Evolutionary conservation across 2,797 vertebrate species (phyloP).

Genomic region (Melanotaenia nigrans): DNA sequence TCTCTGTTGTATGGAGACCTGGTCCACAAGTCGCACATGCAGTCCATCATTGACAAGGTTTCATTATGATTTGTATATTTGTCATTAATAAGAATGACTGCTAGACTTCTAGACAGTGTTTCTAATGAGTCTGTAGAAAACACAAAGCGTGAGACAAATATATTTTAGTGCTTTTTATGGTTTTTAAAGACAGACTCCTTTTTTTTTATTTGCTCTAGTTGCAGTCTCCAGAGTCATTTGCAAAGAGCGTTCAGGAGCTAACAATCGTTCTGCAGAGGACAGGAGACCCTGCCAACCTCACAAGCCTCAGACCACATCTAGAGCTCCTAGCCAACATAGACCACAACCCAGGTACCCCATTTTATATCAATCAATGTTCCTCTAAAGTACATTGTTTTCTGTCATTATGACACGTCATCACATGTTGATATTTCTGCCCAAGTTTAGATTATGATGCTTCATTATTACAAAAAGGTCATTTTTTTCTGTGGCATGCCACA

Average conservation of each 20-base stretch:
- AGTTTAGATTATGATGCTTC: not conserved
- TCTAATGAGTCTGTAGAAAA: not conserved
- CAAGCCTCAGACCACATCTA: conserved; percentile 90
- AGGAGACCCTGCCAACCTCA: conserved; percentile 94
- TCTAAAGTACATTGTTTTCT: not conserved
- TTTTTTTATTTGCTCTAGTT: conserved; percentile 77
- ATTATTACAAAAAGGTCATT: not conserved
- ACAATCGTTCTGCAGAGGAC: conserved; percentile 96
- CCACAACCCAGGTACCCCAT: conserved; percentile 90
- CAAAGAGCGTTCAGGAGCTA: conserved; percentile 96
- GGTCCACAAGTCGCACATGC: conserved; percentile 97
- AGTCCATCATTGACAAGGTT: conserved; percentile 93
- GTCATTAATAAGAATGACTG: not conserved
- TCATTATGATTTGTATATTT: not conserved
- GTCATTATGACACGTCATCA: conserved; percentile 4
- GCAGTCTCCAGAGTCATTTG: conserved; percentile 96
- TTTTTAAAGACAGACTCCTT: conserved; percentile 7
- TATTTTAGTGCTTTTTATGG: not conserved
- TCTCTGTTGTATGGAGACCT: conserved; percentile 96
- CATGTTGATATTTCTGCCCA: not conserved
- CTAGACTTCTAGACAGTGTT: not conserved
- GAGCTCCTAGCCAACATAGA: conserved; percentile 96
- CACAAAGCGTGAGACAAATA: not conserved
- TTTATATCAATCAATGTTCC: not conserved
- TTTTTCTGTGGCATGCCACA: too few species aligned